Conservation (phyloP, 2,888 invertebrate species). For the Agrotis puta region DNA sequence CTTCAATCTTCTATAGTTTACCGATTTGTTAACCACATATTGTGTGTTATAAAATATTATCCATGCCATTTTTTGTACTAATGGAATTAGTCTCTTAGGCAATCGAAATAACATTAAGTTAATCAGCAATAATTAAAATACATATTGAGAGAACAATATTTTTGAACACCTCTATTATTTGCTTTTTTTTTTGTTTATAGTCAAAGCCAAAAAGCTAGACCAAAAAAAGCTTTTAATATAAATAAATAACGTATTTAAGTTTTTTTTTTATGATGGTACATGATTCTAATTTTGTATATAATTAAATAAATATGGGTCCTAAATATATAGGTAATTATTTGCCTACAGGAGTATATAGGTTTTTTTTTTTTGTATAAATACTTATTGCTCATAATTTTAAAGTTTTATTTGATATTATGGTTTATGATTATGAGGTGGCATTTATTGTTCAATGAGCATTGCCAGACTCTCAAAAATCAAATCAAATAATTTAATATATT, state of each 20-base stretch:
- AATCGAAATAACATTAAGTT: background rate
- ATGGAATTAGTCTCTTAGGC: background rate
- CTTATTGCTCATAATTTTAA: constrained; percentile 40
- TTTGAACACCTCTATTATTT: background rate
- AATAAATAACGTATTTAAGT: constrained; percentile 25
- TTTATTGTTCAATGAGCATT: constrained; percentile 83
- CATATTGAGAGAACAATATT: background rate
- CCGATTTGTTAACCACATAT: background rate
- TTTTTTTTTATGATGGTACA: constrained; percentile 21
- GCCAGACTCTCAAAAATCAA: constrained; percentile 77
- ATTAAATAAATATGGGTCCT: constrained; percentile 32
- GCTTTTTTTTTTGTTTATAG: background rate
- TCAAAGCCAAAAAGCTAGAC: constrained; percentile 6
- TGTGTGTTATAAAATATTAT: background rate
- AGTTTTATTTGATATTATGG: constrained; percentile 47
- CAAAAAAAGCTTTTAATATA: constrained; percentile 5
- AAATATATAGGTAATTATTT: constrained; percentile 38
- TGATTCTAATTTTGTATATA: constrained; percentile 10
- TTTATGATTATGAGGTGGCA: constrained; percentile 80
- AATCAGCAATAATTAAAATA: background rate
- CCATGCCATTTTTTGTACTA: background rate
- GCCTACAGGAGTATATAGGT: constrained; percentile 40
- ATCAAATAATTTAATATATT: constrained; percentile 50
- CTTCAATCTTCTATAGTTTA: too few relatives aligned
- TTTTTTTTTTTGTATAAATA: constrained; percentile 31